These are phyloP conservation scores for Marmota flaviventris DNA, from an alignment of 2,113 vertebrate species.

Conservation along the genomic window DNA sequence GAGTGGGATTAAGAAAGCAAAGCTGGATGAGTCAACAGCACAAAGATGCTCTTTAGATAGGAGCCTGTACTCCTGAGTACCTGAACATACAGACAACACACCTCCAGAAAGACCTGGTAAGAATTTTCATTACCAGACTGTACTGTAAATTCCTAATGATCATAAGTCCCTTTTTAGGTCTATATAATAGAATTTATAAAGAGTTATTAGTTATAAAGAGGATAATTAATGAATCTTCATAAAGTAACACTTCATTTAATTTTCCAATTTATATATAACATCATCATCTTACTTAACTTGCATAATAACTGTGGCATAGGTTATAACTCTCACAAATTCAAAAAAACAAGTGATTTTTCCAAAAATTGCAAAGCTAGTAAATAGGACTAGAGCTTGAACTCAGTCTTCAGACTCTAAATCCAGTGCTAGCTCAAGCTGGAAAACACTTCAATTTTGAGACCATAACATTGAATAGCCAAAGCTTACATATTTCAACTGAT, in stretches of 20 bases:
- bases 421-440: background rate
- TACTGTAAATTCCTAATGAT: background rate
- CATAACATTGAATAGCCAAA: background rate
- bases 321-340: background rate
- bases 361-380: conserved; percentile 2
- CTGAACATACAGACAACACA: background rate
- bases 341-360: background rate
- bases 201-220: background rate
- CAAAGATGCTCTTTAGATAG: background rate
- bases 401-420: background rate
- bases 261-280: conserved; percentile 14
- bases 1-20: background rate
- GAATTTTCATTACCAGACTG: background rate
- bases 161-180: background rate
- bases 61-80: background rate
- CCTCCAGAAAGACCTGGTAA: background rate
- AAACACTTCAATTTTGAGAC: conserved; percentile 29
- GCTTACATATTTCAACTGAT: conserved; percentile 36
- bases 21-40: background rate
- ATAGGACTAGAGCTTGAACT: background rate
- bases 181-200: background rate
- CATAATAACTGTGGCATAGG: conserved; percentile 19
- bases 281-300: conserved; percentile 20
- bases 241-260: conserved; percentile 5
- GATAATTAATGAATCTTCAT: conserved; percentile 44